Evolutionary conservation across 2,113 vertebrate species (phyloP).

Genomic region (Xenopus tropicalis): DNA sequence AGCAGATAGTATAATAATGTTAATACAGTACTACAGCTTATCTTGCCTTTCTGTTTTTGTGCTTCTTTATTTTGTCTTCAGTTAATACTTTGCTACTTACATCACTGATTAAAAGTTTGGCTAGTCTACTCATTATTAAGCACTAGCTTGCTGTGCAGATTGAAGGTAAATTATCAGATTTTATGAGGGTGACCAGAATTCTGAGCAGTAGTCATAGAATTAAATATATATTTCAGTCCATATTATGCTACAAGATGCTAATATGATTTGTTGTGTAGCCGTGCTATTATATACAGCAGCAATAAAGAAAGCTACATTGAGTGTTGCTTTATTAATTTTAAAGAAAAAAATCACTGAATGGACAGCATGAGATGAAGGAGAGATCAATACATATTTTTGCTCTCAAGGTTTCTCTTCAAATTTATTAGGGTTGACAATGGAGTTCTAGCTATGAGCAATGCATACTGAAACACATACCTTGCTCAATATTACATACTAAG

Average conservation of each 20-base stretch:
- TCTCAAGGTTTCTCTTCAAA: constrained; percentile 22
- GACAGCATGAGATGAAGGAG: background rate
- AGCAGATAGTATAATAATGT: too few relatives aligned
- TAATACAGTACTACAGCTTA: too few relatives aligned
- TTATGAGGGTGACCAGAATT: too few relatives aligned
- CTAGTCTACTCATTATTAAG: too few relatives aligned
- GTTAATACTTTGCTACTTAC: too few relatives aligned
- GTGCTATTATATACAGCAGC: background rate
- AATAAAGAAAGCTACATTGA: constrained; percentile 19
- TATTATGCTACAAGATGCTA: background rate
- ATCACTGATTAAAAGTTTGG: too few relatives aligned
- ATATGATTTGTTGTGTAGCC: background rate
- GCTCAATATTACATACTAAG: background rate
- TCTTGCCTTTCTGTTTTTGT: too few relatives aligned
- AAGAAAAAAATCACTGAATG: constrained; percentile 12
- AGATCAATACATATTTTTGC: constrained; percentile 15
- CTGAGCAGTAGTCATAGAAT: background rate
- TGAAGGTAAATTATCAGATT: too few relatives aligned
- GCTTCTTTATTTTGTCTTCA: too few relatives aligned
- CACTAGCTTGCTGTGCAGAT: too few relatives aligned
- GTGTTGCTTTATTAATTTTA: constrained; percentile 22
- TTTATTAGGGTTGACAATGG: constrained; percentile 16
- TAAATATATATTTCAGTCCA: too few relatives aligned
- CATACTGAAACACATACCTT: background rate
- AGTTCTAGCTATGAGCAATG: background rate